Conservation (phyloP, 2,888 invertebrate species). For the Lasioglossum vierecki region DNA sequence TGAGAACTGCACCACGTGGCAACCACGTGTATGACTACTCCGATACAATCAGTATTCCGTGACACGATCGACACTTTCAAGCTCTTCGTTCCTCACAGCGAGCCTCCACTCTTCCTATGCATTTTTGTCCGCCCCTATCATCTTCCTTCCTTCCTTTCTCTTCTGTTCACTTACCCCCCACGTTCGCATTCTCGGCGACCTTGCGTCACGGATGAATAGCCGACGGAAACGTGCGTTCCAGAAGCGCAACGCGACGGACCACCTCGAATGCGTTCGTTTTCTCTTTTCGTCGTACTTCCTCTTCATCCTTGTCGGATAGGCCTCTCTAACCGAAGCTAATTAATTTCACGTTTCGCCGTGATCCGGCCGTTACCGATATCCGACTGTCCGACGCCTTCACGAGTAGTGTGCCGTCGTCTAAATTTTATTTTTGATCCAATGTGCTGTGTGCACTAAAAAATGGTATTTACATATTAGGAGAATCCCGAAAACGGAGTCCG, state of each 20-base stretch:
- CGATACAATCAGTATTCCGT: constrained; percentile 71
- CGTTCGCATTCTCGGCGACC: background rate
- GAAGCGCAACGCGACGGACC: constrained; percentile 18
- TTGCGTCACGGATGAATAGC: constrained; percentile 36
- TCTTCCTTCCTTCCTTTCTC: background rate
- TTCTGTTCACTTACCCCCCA: background rate
- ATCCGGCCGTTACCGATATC: constrained; percentile 24
- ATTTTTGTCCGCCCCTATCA: background rate
- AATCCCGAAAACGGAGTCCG: too few species aligned
- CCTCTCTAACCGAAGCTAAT: constrained; percentile 36
- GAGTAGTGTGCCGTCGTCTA: too few species aligned
- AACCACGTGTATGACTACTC: constrained; percentile 65
- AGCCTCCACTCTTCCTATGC: background rate
- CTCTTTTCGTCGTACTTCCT: background rate
- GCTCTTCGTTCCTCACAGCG: constrained; percentile 13
- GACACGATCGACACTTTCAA: constrained; percentile 67
- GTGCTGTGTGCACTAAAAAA: background rate
- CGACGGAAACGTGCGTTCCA: constrained; percentile 48
- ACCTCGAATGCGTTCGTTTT: constrained; percentile 1
- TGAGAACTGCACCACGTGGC: constrained; percentile 68
- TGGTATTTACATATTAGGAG: constrained; percentile 4
- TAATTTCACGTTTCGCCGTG: constrained; percentile 42
- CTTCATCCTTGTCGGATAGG: background rate
- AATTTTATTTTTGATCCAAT: background rate
- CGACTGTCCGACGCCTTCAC: background rate